A percentile compares a stretch with the other conserved stretches of the same genome.
phyloP scores from a whole-genome alignment of 1,140 invertebrate genomes.

The Venturia canescens region DNA sequence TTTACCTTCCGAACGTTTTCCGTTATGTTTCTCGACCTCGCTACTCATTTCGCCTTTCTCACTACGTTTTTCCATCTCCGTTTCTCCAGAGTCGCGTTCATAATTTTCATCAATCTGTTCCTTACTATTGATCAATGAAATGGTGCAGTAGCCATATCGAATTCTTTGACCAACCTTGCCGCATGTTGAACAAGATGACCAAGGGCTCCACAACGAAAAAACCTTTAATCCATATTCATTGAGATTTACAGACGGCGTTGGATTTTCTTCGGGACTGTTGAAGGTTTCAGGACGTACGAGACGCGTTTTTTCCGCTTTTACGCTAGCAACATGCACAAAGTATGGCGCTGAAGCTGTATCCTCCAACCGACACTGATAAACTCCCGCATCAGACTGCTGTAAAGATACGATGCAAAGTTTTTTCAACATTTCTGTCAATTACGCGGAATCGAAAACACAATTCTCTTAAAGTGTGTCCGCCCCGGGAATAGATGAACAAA shows the following conservation, averaged over 20 bases:
- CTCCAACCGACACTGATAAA: slow-evolving; percentile 76
- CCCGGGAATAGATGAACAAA: too few relatives aligned
- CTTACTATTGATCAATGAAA: slow-evolving; percentile 61
- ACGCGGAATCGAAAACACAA: too few relatives aligned
- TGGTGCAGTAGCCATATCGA: slow-evolving; percentile 79
- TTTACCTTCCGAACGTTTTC: background rate
- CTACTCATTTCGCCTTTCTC: background rate
- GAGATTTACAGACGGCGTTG: slow-evolving; percentile 63
- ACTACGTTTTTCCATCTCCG: background rate
- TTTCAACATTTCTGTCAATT: slow-evolving; percentile 8
- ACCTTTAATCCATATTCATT: slow-evolving; percentile 68
- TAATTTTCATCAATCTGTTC: background rate
- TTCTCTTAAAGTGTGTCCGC: too few relatives aligned
- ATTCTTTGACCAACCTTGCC: slow-evolving; percentile 76
- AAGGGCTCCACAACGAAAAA: slow-evolving; percentile 78
- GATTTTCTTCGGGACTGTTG: slow-evolving; percentile 55
- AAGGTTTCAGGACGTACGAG: slow-evolving; percentile 60
- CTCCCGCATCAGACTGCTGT: slow-evolving; percentile 72
- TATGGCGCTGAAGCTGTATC: slow-evolving; percentile 69
- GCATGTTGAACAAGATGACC: slow-evolving; percentile 82
- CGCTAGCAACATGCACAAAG: slow-evolving; percentile 74
- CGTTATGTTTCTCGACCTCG: background rate
- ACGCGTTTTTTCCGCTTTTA: slow-evolving; percentile 61
- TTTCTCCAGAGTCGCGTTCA: background rate
- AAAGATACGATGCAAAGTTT: background rate